Conservation (phyloP, 2,797 vertebrate species). For the Leontocebus nigricollis region DNA sequence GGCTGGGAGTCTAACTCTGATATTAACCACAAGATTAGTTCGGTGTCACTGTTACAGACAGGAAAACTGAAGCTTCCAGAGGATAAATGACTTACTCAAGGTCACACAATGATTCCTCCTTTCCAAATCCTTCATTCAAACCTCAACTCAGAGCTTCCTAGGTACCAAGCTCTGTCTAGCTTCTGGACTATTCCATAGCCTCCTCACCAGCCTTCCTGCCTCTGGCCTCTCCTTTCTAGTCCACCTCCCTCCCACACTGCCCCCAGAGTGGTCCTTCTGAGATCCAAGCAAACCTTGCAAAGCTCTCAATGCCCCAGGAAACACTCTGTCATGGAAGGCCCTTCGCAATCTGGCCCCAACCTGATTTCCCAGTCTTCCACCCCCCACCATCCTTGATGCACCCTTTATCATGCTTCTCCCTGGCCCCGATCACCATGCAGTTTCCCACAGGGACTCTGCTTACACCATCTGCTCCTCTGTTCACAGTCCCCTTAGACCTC, state of each 20-base stretch:
- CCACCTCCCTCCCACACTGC: not conserved
- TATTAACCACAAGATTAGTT: not conserved
- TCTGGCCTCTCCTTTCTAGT: not conserved
- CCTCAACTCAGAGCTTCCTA: not conserved
- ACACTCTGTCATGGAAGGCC: not conserved
- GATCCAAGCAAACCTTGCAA: not conserved
- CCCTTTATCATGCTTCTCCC: not conserved
- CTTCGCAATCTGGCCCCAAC: not conserved
- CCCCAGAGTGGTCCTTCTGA: not conserved
- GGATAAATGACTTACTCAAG: not conserved
- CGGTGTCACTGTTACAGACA: not conserved
- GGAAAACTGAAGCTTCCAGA: not conserved
- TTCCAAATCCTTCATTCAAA: not conserved
- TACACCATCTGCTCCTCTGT: not conserved
- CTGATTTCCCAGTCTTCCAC: not conserved
- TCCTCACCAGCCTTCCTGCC: not conserved
- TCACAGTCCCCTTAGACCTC: not conserved
- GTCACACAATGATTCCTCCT: not conserved
- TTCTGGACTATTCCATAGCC: not conserved
- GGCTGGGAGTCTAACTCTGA: not conserved
- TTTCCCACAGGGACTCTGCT: not conserved
- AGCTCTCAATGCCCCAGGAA: not conserved
- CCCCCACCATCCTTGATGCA: not conserved
- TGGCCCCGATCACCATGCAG: rapidly evolving
- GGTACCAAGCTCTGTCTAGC: not conserved